Evolutionary conservation across 2,797 vertebrate genomes (phyloP), one percentile per base, ranked within the genome.

Genomic region (Oryzias sinensis): DNA sequence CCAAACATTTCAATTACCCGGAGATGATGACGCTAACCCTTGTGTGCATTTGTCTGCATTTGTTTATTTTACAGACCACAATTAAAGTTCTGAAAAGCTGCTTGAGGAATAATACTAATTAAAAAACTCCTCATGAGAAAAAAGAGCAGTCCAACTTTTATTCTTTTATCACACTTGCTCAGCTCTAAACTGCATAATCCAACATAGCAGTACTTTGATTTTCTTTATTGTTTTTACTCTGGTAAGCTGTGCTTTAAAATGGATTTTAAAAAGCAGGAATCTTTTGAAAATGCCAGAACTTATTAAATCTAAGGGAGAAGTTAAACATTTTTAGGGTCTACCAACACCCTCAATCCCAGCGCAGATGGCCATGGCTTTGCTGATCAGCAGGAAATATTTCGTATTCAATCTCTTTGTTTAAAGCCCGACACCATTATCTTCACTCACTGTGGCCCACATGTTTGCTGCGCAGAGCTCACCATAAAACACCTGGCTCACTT

Each of bases 1-100:
- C 76, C 86, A 74, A 84, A 86, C 79, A 76, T 89, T 87, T 88
- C 85, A 88, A 87, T 89, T 83, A 83, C 80, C 63, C 68, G 80
- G 76, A 67, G 79, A 87, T 73, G 83, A 86, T 77, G 83, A 84
- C 80, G 80, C 78, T 78, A 87, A 86, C 85, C 80, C 85, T 70
- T 57, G 64, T 47, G 29, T 53, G 73, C 22, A 43, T 72, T 55
- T 52, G 56, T 55, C 70, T 57, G 17, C 41, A 69, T 77, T 79
- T 83, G 77, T 81, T 85, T 84, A 65, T 82, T 74, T 72, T 65
- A 59, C 40, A 2, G 53, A 9, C 18, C 62, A 65, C 71, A 81
- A 84, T 81, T 79, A 83, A 86, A 88, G 78, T 70, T 61, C 20
- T 67, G 74, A 67, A 79, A 80, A 80, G 70, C 48, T 65, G 62